phyloP scores from a whole-genome alignment of 2,797 vertebrate genomes.

The Moxostoma hubbsi region DNA sequence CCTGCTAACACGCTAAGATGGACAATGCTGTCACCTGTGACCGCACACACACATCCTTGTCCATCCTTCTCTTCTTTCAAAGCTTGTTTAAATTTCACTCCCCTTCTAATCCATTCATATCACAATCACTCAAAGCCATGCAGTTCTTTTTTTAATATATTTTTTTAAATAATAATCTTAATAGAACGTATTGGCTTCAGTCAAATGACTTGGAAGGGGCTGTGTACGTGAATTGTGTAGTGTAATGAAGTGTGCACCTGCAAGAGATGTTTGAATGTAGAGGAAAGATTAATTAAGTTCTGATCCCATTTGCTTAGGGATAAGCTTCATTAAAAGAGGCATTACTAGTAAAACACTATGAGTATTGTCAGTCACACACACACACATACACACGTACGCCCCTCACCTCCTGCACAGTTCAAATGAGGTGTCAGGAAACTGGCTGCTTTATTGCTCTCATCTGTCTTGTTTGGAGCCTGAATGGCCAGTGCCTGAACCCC shows the following conservation, averaged over 20 bases:
- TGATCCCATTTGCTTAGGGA: background rate
- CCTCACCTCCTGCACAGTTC: constrained; percentile 16
- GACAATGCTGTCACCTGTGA: constrained; percentile 48
- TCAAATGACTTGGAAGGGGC: background rate
- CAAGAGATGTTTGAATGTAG: constrained; percentile 10
- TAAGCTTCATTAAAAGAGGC: constrained; percentile 26
- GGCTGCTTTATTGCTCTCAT: constrained; percentile 59
- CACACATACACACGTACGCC: background rate
- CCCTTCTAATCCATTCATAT: background rate
- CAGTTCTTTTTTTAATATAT: background rate
- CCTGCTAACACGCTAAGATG: constrained; percentile 51
- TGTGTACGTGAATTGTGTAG: background rate
- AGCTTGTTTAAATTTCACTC: constrained; percentile 1
- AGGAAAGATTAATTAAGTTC: constrained; percentile 11
- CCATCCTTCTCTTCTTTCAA: constrained; percentile 6
- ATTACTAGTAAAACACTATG: constrained; percentile 27
- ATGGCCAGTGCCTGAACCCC: constrained; percentile 49
- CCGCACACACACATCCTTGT: constrained; percentile 17
- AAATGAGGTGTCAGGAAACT: constrained; percentile 57
- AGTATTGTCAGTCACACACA: constrained; percentile 47
- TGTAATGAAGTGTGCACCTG: background rate
- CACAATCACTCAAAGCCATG: constrained; percentile 11
- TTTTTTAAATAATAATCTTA: constrained; percentile 29
- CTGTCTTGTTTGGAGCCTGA: constrained; percentile 59
- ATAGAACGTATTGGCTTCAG: constrained; percentile 4